phyloP scores from a whole-genome alignment of 2,888 invertebrate species.

The Tiliacea citrago region DNA sequence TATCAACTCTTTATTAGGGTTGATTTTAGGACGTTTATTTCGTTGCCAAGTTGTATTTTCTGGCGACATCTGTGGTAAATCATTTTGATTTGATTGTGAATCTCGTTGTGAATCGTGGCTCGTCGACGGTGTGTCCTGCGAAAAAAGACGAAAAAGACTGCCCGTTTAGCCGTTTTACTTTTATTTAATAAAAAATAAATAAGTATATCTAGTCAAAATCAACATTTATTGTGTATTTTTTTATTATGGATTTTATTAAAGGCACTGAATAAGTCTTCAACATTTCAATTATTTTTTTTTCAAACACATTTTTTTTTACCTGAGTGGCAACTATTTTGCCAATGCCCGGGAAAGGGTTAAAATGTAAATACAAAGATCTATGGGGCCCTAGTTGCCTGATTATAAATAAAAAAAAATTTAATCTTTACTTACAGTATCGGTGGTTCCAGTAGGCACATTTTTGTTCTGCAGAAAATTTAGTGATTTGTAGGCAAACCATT shows the following conservation, averaged over 20 bases:
- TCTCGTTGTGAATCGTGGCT: conserved; percentile 29
- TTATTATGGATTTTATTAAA: conserved; percentile 37
- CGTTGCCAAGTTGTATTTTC: conserved; percentile 24
- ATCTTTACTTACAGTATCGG: too few species aligned
- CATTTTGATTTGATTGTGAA: conserved; percentile 45
- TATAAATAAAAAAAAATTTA: not conserved
- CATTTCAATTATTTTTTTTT: too few species aligned
- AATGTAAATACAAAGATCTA: conserved; percentile 34
- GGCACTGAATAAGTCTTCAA: too few species aligned
- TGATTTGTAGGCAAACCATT: too few species aligned
- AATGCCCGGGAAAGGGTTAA: conserved; percentile 34
- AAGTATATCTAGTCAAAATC: too few species aligned
- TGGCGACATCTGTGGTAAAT: conserved; percentile 42
- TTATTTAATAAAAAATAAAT: too few species aligned
- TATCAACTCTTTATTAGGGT: conserved; percentile 47
- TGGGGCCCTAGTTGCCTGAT: too few species aligned
- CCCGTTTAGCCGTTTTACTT: conserved; percentile 20
- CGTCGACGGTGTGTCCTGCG: conserved; percentile 31
- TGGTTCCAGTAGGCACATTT: too few species aligned
- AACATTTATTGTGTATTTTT: conserved; percentile 28
- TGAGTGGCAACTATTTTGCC: conserved; percentile 26
- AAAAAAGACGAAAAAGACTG: conserved; percentile 31
- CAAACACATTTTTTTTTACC: too few species aligned
- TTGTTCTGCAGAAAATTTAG: too few species aligned
- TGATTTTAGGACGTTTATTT: conserved; percentile 54